Evolutionary conservation across 2,888 invertebrate species (phyloP), one percentile per base, ranked within the genome.

Genomic region (Mythimna pallens): DNA sequence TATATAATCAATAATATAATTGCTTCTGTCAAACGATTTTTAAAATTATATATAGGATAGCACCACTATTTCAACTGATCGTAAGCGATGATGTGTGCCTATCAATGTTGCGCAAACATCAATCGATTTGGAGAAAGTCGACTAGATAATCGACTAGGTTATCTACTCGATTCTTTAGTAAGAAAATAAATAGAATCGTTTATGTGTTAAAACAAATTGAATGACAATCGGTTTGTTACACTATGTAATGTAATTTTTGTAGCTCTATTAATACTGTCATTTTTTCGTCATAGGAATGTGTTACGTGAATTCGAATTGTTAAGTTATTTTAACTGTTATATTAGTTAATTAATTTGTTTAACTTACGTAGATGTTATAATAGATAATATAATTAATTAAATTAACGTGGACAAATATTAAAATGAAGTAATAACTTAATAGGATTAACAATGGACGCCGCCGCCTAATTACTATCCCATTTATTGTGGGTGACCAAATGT

Each of bases 61-160:
- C 14, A 47, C 43, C 5, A 17, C 6, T 5, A 47, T 47, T 20
- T 20, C 47, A 47, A 17, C 7, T 47, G 47, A 47, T 47, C 2
- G 47, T 17, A 7, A 43, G 14, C 10, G 12, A 36, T 47, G 36
- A 25, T 40, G 70, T 67, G 57, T 75, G 47, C 34, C 65, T 34
- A n/a, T 62, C 25, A 62, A n/a, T 43, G 65, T 78, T 82, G 66
- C 54, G 65, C 61, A 69, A 85, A 81, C 43, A 68, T 68, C 58
- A 65, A 62, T 76, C 70, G 62, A 76, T 73, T 70, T 17, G 64
- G 80, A 73, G 81, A 82, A 79, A 84, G 82, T 76, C 43, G 59
- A 70, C 17, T 73, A 57, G 30, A 50, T 47, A 55, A 73, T 82
- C 73, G 66, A 84, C 62, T 84, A 65, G 30, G 36, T 62, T 67